These are phyloP conservation scores for Hippopotamus amphibius DNA, from an alignment of 2,113 vertebrate genomes.

Conservation along the genomic window DNA sequence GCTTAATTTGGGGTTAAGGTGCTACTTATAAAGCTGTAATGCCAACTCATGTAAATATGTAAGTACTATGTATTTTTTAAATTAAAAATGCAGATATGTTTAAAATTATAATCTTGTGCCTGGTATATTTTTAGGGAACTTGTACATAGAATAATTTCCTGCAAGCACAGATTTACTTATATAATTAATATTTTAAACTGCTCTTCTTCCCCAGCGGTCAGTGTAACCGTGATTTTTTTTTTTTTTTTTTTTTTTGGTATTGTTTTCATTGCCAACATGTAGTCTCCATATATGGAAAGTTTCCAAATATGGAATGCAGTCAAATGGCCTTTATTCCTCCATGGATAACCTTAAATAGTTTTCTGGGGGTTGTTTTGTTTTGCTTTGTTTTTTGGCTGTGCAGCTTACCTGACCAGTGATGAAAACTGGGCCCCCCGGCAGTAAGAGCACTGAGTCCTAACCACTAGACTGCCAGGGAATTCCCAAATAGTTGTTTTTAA, in stretches of 20 bases:
- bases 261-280: not conserved
- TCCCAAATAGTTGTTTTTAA: constrained; percentile 7
- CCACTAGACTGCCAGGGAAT: not conserved
- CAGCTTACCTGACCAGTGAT: not conserved
- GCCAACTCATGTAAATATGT: not conserved
- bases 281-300: not conserved
- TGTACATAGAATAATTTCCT: constrained; percentile 8
- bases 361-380: not conserved
- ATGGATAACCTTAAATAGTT: not conserved
- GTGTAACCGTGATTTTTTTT: too few species aligned
- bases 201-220: not conserved
- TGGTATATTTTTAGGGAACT: not conserved
- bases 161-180: not conserved
- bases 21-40: not conserved
- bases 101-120: not conserved
- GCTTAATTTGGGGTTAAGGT: constrained; percentile 35
- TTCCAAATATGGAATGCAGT: not conserved
- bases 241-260: not conserved
- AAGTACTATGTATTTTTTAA: constrained; percentile 1
- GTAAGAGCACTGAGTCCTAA: not conserved
- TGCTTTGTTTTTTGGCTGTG: not conserved
- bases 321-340: not conserved
- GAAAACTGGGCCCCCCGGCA: not conserved
- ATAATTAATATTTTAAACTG: constrained; percentile 17
- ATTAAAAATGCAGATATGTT: not conserved